A percentile compares a stretch with the other conserved stretches of the same genome.
Conservation (phyloP, 1,140 invertebrate genomes). For the Metopolophium dirhodum region DNA sequence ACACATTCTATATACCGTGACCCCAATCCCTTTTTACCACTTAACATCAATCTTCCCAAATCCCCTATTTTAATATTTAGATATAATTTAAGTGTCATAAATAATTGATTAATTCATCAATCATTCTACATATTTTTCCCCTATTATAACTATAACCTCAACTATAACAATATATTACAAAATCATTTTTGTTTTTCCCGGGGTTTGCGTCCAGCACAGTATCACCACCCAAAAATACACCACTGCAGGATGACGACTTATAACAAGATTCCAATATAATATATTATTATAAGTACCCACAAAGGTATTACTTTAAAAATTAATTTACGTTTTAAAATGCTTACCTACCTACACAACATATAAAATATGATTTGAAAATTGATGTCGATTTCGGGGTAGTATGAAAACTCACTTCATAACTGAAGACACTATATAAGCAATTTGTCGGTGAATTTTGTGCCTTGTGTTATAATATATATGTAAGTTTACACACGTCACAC, state of each 20-base stretch:
- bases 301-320: neutral
- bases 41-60: neutral
- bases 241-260: neutral
- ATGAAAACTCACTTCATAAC: too few relatives aligned
- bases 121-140: neutral
- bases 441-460: too few relatives aligned
- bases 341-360: neutral
- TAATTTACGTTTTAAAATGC: neutral
- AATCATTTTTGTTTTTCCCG: neutral
- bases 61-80: neutral
- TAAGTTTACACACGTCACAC: neutral
- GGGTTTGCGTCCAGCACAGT: neutral
- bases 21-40: conserved; percentile 5
- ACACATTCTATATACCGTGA: neutral
- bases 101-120: conserved; percentile 18
- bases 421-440: too few relatives aligned
- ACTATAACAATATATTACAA: neutral
- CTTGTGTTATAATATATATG: neutral
- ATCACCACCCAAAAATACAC: neutral
- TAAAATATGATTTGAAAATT: too few relatives aligned
- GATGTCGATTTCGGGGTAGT: too few relatives aligned
- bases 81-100: conserved; percentile 9
- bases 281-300: too few relatives aligned
- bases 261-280: neutral
- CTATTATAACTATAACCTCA: neutral